phyloP scores from a whole-genome alignment of 2,888 invertebrate genomes.

The Xestia ashworthii region DNA sequence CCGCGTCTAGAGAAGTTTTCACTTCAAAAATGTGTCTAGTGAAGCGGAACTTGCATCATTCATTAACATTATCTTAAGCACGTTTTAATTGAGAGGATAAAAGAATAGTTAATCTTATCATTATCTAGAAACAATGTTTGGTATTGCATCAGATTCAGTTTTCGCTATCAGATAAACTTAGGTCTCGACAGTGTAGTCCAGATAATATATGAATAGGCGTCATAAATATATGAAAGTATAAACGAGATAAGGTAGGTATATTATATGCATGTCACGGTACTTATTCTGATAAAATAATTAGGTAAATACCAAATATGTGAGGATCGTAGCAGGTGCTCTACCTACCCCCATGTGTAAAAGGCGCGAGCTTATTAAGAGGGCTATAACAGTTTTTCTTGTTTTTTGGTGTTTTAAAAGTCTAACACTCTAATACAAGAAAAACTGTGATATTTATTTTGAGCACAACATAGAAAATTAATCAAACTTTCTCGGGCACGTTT shows the following conservation, averaged over 20 bases:
- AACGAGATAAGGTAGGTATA: neutral
- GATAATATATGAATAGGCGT: neutral
- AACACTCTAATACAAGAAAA: too few species aligned
- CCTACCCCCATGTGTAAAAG: neutral
- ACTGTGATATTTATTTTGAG: too few species aligned
- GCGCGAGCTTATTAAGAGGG: neutral
- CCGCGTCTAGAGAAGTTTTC: too few species aligned
- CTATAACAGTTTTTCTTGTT: too few species aligned
- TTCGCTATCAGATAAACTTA: neutral
- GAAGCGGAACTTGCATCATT: constrained; percentile 4
- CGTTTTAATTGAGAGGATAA: neutral
- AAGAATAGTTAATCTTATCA: neutral
- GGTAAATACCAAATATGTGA: neutral
- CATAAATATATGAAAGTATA: too few species aligned
- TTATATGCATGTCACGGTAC: neutral
- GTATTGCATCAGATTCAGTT: constrained; percentile 25
- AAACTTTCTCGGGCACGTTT: too few species aligned
- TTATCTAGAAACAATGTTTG: constrained; percentile 17
- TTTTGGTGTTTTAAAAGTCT: too few species aligned
- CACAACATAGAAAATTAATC: too few species aligned
- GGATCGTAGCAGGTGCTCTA: neutral
- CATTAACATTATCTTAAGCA: neutral
- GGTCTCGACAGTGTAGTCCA: neutral
- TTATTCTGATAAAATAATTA: too few species aligned
- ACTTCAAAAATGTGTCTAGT: neutral